Base-by-base conservation (phyloP, 2,113 vertebrate genomes). In the Syngnathoides biaculeatus region DNA sequence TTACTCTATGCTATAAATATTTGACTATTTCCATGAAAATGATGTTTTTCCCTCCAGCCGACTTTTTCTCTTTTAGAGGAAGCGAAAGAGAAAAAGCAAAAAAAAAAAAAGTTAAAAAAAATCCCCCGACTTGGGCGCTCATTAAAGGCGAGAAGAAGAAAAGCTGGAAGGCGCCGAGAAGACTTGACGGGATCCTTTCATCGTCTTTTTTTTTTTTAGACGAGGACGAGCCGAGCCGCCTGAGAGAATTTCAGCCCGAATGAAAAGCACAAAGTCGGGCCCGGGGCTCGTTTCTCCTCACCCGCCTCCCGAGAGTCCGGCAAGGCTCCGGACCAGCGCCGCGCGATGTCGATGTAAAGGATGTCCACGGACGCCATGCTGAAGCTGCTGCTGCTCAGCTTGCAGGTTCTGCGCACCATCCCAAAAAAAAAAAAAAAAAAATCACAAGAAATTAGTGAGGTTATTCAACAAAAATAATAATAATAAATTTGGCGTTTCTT, bases 311-410 rank as follows among this genome's bases (percentile, higher is more conserved):
- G 92, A 50, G 94, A 94, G 67, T 96, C 95, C 0, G 92, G 40
- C 10, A 75, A 66, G 30, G 90, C 24, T 40, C 92, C 91, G 30
- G 92, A 92, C 94, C 96, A 96, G 9, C 94, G 92, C n/a, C 96
- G 91, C 0, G 94, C 96, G 86, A 98, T 97, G 85, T 98, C 96
- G 1, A 99, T 99, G 84, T 99, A 99, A 0, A 99, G 92, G 80
- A 98, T 98, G 82, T 99, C 97, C 39, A 93, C 94, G 0, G 95
- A 90, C 0, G 97, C 97, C 97, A 99, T 99, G 58, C 94, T 93
- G 75, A 98, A 91, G 75, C 78, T 94, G 84, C 92, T 94, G 91
- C 88, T 94, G 79, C 94, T 97, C 67, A 98, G 90, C 76, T 92
- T 97, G 75, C 96, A 98, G 83, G 93, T 97, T 86, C 97, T 99